Evolutionary conservation across 1,140 invertebrate species (phyloP), one percentile per base, ranked within the genome.

Genomic region (Planococcus citri): DNA sequence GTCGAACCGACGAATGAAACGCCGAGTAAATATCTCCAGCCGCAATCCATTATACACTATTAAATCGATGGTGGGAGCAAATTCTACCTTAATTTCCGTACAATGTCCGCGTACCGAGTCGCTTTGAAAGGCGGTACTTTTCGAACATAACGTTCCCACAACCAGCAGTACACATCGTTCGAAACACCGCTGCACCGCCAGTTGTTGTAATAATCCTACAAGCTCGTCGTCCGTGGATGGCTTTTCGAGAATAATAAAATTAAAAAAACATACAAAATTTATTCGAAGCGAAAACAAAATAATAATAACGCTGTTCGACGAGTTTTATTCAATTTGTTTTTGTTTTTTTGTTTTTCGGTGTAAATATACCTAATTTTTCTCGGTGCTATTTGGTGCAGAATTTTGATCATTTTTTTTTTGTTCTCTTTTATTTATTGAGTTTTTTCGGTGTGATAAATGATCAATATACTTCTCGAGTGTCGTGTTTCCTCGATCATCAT

Each of bases 51-150:
- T 51, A 51, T 51, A 14, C 41, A 17, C 41, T 51, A 51, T 51
- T 51, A 51, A 51, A 51, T 2, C 12, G 2, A 9, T n/a, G 41
- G 17, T 6, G 6, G 41, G 29, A 12, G 41, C 6, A 51, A 51
- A 51, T 14, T 51, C n/a, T 51, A 51, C 41, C 41, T 51, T 51
- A 51, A 51, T 51, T 51, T 51, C n/a, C 41, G 41, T 51, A 51
- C 41, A 51, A 51, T 51, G 41, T 51, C 41, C 41, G 41, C 41
- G 41, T 51, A 2, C 14, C 33, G 14, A 6, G 41, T n/a, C n/a
- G 12, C 41, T 17, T n/a, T 17, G n/a, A 51, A 51, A 20, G 41
- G 41, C 41, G 41, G 41, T 51, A 51, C 41, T n/a, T 33, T 33
- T 51, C 41, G 2, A n/a, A 9, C 41, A 33, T 51, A 51, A 51